These are phyloP conservation scores for Papilio machaon DNA, from an alignment of 1,140 invertebrate species.

Conservation along the genomic window DNA sequence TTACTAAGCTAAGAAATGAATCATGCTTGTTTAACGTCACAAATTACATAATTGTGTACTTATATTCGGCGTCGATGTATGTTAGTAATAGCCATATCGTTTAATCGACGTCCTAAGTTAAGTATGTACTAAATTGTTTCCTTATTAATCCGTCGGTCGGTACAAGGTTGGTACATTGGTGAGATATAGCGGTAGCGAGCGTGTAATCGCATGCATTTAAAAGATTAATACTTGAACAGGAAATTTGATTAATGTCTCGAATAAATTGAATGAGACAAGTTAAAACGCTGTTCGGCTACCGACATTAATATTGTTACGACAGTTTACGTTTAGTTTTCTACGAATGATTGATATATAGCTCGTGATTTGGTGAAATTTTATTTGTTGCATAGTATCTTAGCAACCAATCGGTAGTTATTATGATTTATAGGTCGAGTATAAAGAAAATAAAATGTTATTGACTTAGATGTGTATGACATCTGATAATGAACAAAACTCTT, in stretches of 20 bases:
- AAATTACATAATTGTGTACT: slow-evolving; percentile 6
- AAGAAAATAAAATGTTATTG: neutral
- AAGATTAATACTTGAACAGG: slow-evolving; percentile 36
- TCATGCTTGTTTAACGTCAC: neutral
- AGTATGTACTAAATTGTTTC: slow-evolving; percentile 45
- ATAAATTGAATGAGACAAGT: slow-evolving; percentile 39
- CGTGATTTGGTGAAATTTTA: slow-evolving; percentile 21
- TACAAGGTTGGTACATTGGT: slow-evolving; percentile 23
- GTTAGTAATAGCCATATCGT: slow-evolving; percentile 39
- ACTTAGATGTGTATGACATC: neutral
- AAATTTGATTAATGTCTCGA: slow-evolving; percentile 38
- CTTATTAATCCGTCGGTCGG: slow-evolving; percentile 42
- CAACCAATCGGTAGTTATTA: neutral
- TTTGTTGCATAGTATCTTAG: slow-evolving; percentile 7
- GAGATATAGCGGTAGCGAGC: slow-evolving; percentile 26
- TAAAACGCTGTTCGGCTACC: slow-evolving; percentile 34
- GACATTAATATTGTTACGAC: slow-evolving; percentile 37
- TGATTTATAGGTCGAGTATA: neutral
- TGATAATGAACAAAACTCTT: no score
- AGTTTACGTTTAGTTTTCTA: slow-evolving; percentile 31
- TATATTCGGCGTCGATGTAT: slow-evolving; percentile 5
- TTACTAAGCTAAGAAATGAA: neutral
- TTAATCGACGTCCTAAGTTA: slow-evolving; percentile 37
- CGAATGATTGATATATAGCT: slow-evolving; percentile 35
- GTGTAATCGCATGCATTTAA: slow-evolving; percentile 29